A percentile compares a stretch with the other conserved stretches of the same genome.
phyloP scores from a whole-genome alignment of 23 tunicate species.

The Aplidium turbinatum region DNA sequence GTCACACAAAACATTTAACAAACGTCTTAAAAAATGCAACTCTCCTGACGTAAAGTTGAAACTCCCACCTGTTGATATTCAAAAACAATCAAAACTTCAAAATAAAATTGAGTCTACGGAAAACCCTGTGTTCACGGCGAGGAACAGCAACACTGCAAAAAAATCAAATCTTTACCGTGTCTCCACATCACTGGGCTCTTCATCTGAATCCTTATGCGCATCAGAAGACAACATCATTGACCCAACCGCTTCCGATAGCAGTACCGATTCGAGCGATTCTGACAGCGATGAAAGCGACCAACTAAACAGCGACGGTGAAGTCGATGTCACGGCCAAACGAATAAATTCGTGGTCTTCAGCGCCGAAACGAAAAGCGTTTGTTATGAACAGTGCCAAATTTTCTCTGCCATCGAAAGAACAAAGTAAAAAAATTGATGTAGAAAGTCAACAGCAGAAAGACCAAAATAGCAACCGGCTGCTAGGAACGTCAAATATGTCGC shows the following conservation, averaged over 20 bases:
- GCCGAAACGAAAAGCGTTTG: constrained; percentile 28
- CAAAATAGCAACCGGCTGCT: too few relatives aligned
- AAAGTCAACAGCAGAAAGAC: not conserved
- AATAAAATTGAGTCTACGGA: too few relatives aligned
- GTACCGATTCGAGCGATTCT: not conserved
- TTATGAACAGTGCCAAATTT: constrained; percentile 41
- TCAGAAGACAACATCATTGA: not conserved
- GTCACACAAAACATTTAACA: too few relatives aligned
- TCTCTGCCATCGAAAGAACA: constrained; percentile 24
- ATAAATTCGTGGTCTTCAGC: not conserved
- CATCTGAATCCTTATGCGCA: constrained; percentile 18
- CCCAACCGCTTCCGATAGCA: not conserved
- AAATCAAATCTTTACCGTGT: constrained; percentile 25
- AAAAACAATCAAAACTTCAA: too few relatives aligned
- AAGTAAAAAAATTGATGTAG: not conserved
- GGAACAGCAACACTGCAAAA: not conserved
- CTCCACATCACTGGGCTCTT: constrained; percentile 26
- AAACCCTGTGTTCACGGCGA: too few relatives aligned
- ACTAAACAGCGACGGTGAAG: constrained; percentile 1
- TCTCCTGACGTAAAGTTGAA: too few relatives aligned
- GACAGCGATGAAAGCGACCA: not conserved
- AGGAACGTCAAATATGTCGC: too few relatives aligned
- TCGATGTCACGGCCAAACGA: not conserved
- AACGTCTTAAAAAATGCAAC: too few relatives aligned
- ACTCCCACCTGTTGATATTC: too few relatives aligned